Conservation (phyloP, 2,113 vertebrate species). For the Peromyscus leucopus region DNA sequence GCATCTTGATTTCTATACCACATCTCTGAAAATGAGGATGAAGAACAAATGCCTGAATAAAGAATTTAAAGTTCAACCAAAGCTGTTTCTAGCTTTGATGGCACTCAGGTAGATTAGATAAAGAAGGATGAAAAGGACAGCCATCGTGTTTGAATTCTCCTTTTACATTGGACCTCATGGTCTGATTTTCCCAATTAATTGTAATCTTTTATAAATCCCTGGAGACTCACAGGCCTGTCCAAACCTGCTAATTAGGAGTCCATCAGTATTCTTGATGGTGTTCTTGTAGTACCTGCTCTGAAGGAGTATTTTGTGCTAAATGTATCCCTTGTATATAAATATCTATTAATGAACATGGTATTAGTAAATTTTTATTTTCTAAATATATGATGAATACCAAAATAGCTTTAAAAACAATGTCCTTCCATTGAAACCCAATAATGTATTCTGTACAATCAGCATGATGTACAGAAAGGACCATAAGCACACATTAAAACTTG, state of each 20-base stretch:
- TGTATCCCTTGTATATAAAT: constrained; percentile 41
- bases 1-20: not conserved
- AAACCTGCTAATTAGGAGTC: constrained; percentile 53
- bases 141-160: constrained; percentile 62
- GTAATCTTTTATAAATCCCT: constrained; percentile 49
- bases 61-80: constrained; percentile 56
- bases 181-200: constrained; percentile 57
- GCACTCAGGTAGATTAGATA: constrained; percentile 46
- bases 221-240: not conserved
- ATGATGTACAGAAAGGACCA: not conserved
- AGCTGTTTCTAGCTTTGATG: constrained; percentile 52
- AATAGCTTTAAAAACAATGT: not conserved
- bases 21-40: constrained; percentile 12
- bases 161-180: constrained; percentile 7
- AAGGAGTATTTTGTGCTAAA: constrained; percentile 27
- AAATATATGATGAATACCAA: not conserved
- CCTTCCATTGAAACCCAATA: not conserved
- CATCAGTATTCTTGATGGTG: not conserved
- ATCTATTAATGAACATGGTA: constrained; percentile 56
- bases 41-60: not conserved
- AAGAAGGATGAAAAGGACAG: constrained; percentile 2
- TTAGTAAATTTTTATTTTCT: not conserved
- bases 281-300: not conserved
- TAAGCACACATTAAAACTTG: not conserved
- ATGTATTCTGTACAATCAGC: too few species aligned